Base-by-base conservation (phyloP, 2,113 vertebrate species). In the Phoxinus phoxinus region DNA sequence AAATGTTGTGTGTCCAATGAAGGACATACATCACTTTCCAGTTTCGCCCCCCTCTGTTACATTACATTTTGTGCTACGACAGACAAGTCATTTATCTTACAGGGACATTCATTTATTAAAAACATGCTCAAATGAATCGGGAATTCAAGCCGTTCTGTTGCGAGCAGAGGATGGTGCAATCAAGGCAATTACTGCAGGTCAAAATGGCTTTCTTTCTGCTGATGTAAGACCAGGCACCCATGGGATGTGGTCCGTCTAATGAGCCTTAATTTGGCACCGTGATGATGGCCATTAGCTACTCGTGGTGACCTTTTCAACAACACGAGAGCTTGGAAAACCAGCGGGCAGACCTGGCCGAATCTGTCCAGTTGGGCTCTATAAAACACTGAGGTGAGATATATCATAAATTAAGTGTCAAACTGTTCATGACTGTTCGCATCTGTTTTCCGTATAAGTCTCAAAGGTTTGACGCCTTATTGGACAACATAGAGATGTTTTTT, bases 1-100 rank as follows among this genome's bases (percentile, higher is more conserved):
- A 95, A 95, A 95, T 95, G 94, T 95, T 94, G 93, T 94, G 94
- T 95, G 92, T 94, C 94, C 93, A 92, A 95, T 94, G 94, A 95
- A 92, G 91, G 92, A 86, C 92, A 94, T 95, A 91, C 91, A 94
- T 95, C 93, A 94, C 92, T 90, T 88, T 71, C 91, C 91, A 92
- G 92, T 90, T 84, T 88, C 90, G 37, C 72, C 74, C 87, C 44
- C 77, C 76, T 89, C 91, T 91, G 85, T 81, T 73, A 63, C 85
- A 81, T 91, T 92, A 79, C 58, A 35, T 79, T 56, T 53, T 12
- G 35, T 56, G 84, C 84, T 19, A 74, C 9, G n/a, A 37, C 6
- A 58, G 8, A 58, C 37, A 84, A 72, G 75, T 25, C 11, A 77
- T 46, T 25, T 41, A 44, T 37, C 80, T 82, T 82, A 69, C 80